Percentiles rank a stretch among this genome's conserved stretches.
phyloP scores from a whole-genome alignment of 2,888 invertebrate species.

The Ariolimax columbianus region DNA sequence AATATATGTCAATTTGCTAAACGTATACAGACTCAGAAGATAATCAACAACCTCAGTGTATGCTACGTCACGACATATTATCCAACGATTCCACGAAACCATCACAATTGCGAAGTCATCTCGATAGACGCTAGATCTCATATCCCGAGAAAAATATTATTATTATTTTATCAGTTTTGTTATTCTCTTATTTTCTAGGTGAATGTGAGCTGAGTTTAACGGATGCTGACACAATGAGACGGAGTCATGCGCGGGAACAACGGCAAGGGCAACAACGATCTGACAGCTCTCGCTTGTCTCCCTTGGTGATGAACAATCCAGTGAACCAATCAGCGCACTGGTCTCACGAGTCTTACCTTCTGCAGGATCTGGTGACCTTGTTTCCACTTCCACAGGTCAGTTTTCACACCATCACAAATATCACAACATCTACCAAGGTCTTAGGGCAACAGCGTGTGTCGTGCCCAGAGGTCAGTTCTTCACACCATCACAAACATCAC shows the following conservation, averaged over 20 bases:
- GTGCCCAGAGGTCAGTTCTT: conserved; percentile 61
- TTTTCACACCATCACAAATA: background rate
- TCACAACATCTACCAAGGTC: background rate
- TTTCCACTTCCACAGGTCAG: conserved; percentile 64
- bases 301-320: conserved; percentile 36
- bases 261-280: too few species aligned
- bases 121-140: too few species aligned
- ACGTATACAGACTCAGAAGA: too few species aligned
- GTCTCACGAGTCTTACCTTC: conserved; percentile 65
- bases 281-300: conserved; percentile 41
- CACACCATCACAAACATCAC: background rate
- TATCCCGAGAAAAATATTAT: too few species aligned
- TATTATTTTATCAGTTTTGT: too few species aligned
- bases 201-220: background rate
- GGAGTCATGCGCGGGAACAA: background rate
- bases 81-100: too few species aligned
- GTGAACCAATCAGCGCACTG: conserved; percentile 60
- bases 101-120: too few species aligned
- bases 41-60: too few species aligned
- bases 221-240: conserved; percentile 1
- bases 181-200: too few species aligned
- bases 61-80: too few species aligned
- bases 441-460: too few species aligned
- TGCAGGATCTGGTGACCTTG: conserved; percentile 60
- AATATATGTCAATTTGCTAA: too few species aligned